A percentile compares a stretch with the other conserved stretches of the same genome.
Conservation (phyloP, 2,113 vertebrate genomes). For the Brachyhypopomus gauderio region DNA sequence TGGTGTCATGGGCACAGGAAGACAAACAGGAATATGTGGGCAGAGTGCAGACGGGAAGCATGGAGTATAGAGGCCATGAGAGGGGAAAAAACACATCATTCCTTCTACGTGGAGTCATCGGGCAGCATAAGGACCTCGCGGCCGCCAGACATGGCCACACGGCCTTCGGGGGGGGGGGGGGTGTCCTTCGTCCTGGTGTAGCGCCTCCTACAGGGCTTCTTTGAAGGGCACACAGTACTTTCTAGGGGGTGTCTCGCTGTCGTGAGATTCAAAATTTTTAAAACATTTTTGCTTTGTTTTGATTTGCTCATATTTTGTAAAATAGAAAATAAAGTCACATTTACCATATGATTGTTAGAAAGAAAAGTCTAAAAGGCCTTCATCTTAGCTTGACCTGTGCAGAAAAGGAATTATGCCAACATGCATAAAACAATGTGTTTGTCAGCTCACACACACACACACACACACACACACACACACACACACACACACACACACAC, state of each 20-base stretch:
- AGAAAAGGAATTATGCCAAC: too few relatives aligned
- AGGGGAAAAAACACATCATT: slow-evolving; percentile 38
- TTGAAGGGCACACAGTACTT: not conserved
- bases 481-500: too few relatives aligned
- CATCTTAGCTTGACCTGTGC: too few relatives aligned
- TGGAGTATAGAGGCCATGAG: slow-evolving; percentile 24
- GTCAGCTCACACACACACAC: too few relatives aligned
- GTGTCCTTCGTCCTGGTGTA: not conserved
- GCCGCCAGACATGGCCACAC: slow-evolving; percentile 1
- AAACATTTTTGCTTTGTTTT: not conserved
- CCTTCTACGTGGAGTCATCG: slow-evolving; percentile 43
- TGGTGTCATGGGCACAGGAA: slow-evolving; percentile 37
- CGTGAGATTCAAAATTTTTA: not conserved
- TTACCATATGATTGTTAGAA: too few relatives aligned
- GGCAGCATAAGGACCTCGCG: slow-evolving; percentile 9
- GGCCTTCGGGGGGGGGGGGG: too few relatives aligned
- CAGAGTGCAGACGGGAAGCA: slow-evolving; percentile 39
- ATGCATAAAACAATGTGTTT: too few relatives aligned
- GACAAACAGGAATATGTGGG: slow-evolving; percentile 46
- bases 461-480: too few relatives aligned
- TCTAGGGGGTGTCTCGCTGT: not conserved
- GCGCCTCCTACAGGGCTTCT: not conserved
- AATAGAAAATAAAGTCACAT: too few relatives aligned
- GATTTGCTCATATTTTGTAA: too few relatives aligned
- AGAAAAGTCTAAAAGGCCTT: too few relatives aligned